Base-by-base conservation (phyloP, 2,797 vertebrate genomes). In the Pyrocephalus nanus region DNA sequence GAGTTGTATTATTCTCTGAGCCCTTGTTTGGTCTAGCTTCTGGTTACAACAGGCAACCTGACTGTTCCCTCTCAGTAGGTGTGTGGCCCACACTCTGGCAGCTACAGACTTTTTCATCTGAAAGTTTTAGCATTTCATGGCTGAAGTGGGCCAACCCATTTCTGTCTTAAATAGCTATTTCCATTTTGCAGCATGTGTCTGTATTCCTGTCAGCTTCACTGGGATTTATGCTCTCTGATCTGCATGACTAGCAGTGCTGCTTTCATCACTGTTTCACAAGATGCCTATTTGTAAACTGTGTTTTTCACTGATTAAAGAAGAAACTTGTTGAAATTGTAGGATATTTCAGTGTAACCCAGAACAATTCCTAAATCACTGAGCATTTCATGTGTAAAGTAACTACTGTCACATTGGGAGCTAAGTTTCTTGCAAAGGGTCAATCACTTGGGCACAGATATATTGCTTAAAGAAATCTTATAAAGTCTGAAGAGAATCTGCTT, bases 291-390 rank as follows among this genome's bases (percentile, higher is more conserved):
- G 14, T 83, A 95, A 94, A 91, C 50, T 23, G 15, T n/a, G 16
- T 73, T 91, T 94, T 77, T 47, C 65, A 54, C 58, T 55, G 62
- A 78, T 88, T 88, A 81, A 92, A 85, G 48, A 91, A 45, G 60
- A 78, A 91, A 76, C 26, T 70, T 85, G 36, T 71, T 74, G 72
- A 92, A 95, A 78, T 58, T 84, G 18, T 75, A 84, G 73, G 43
- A 72, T 88, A 77, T 74, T 81, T 51, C 27, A 19, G 40, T 66
- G 43, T 75, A 81, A 90, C n/a, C 11, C 65, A 77, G 79, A 86
- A 90, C 50, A 92, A 84, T 72, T 84, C 40, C 54, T 77, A 86
- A 90, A 86, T 88, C 57, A 40, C 30, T 54, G 6, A 4, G 36
- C 23, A 69, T 90, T 90, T 87, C 69, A 79, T 57, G 45, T 87